Percentiles rank a stretch among this genome's conserved stretches.
Evolutionary conservation across 2,888 invertebrate genomes (phyloP).

Genomic region (Polymixis flavicincta): DNA sequence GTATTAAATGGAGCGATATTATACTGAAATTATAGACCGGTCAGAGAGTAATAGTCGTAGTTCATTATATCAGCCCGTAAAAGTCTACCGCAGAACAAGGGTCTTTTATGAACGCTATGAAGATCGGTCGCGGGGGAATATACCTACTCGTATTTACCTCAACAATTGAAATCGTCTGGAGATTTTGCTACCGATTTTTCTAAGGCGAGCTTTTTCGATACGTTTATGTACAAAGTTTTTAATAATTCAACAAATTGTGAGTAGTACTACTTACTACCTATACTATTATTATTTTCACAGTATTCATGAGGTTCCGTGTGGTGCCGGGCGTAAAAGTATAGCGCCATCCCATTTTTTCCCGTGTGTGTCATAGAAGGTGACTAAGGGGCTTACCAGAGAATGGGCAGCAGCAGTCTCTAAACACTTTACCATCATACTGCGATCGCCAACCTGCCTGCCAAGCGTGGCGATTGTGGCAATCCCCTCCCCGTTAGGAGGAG

Average conservation of each 20-base stretch:
- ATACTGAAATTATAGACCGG: constrained; percentile 45
- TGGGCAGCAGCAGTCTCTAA: no score
- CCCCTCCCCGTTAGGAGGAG: no score
- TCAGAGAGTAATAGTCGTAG: constrained; percentile 38
- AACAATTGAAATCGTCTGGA: constrained; percentile 19
- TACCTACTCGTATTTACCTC: constrained; percentile 35
- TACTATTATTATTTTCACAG: constrained; percentile 1
- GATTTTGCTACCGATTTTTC: constrained; percentile 12
- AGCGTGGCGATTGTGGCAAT: no score
- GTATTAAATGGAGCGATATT: constrained; percentile 38
- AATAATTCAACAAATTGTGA: neutral
- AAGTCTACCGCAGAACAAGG: constrained; percentile 43
- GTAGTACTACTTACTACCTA: neutral
- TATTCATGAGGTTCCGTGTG: no score
- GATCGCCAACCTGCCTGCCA: no score
- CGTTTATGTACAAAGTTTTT: neutral
- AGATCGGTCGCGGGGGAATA: constrained; percentile 33
- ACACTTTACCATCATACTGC: no score
- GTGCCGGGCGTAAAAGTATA: no score
- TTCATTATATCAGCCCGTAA: constrained; percentile 49
- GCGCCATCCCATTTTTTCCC: no score
- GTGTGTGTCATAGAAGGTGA: no score
- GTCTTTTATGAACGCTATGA: constrained; percentile 24
- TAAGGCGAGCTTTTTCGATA: neutral
- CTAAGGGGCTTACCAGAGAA: no score